Conservation (phyloP, 2,797 vertebrate species). For the Harpagifer antarcticus region DNA sequence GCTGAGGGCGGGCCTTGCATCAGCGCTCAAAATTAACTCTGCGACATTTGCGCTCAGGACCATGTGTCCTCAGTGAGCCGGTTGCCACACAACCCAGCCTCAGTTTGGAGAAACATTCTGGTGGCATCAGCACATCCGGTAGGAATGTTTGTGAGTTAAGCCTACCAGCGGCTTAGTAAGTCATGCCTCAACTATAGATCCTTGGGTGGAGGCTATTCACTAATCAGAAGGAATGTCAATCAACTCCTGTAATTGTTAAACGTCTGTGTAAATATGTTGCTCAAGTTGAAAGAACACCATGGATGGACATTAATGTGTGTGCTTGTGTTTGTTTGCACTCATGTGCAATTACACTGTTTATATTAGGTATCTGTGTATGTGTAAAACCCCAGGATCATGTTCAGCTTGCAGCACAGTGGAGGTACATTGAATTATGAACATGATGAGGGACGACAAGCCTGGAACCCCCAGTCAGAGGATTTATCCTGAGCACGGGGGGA, state of each 20-base stretch:
- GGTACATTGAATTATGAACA: conserved; percentile 78
- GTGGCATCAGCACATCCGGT: conserved; percentile 63
- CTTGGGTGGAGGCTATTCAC: conserved; percentile 18
- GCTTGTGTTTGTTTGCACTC: neutral
- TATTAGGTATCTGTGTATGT: conserved; percentile 42
- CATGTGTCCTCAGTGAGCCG: conserved; percentile 72
- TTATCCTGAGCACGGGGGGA: conserved; percentile 56
- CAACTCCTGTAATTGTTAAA: conserved; percentile 12
- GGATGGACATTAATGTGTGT: neutral
- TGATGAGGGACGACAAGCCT: conserved; percentile 60
- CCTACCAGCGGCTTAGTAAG: conserved; percentile 32
- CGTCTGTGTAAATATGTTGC: conserved; percentile 9
- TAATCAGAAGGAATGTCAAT: conserved; percentile 19
- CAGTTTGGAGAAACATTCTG: conserved; percentile 82
- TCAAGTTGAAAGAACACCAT: neutral
- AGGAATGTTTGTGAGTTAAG: conserved; percentile 69
- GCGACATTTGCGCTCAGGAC: conserved; percentile 70
- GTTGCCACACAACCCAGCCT: conserved; percentile 76
- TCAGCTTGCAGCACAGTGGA: conserved; percentile 59
- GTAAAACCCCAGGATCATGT: conserved; percentile 65
- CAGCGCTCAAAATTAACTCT: conserved; percentile 78
- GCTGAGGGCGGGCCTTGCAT: conserved; percentile 61
- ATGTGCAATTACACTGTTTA: conserved; percentile 45
- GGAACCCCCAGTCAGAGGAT: conserved; percentile 53
- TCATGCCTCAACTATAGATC: conserved; percentile 50